Conservation (phyloP, 2,113 vertebrate species). For the Corvus cornix region DNA sequence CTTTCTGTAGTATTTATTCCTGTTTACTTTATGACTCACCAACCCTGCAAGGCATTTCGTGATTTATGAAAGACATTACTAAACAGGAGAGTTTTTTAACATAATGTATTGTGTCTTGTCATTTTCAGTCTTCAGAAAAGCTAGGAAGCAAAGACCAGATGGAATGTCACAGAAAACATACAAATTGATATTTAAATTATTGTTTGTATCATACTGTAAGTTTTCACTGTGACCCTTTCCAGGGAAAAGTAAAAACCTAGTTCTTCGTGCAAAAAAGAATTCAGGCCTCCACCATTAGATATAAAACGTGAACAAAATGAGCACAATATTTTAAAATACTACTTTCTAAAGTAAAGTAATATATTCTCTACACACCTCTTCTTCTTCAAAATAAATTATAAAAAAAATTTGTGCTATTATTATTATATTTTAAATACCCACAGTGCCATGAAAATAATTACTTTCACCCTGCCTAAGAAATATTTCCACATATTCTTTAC, state of each 20-base stretch:
- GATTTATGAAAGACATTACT: not conserved
- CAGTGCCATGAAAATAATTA: not conserved
- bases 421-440: not conserved
- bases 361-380: not conserved
- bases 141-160: not conserved
- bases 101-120: not conserved
- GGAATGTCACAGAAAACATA: not conserved
- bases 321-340: not conserved
- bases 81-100: not conserved
- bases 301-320: not conserved
- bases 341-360: not conserved
- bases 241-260: not conserved
- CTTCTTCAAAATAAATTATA: not conserved
- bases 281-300: not conserved
- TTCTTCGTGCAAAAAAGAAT: not conserved
- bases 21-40: not conserved
- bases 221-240: not conserved
- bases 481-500: not conserved
- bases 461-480: not conserved
- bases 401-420: not conserved
- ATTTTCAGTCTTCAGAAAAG: not conserved
- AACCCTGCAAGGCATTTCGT: not conserved
- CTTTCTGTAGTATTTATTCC: not conserved
- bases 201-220: not conserved
- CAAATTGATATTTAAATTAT: not conserved